Percentiles rank a stretch among this genome's conserved stretches.
Evolutionary conservation across 2,888 invertebrate genomes (phyloP).

Genomic region (Acronicta leporina): DNA sequence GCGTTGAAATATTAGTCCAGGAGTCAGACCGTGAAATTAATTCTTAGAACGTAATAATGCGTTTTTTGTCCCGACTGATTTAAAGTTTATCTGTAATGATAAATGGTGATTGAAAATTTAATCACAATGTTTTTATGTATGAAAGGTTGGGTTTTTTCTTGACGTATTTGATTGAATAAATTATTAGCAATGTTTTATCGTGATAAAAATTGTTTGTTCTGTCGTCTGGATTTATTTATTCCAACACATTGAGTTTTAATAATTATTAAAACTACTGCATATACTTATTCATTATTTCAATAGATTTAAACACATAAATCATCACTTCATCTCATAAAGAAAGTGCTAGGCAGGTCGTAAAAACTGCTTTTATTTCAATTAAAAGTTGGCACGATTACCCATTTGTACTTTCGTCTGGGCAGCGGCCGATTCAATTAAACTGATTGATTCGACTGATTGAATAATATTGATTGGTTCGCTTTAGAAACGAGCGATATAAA

Average conservation of each 20-base stretch:
- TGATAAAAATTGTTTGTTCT: neutral
- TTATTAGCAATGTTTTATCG: constrained; percentile 12
- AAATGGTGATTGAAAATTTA: constrained; percentile 30
- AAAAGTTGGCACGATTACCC: constrained; percentile 45
- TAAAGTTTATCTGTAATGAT: constrained; percentile 33
- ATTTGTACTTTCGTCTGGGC: constrained; percentile 41
- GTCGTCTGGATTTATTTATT: neutral
- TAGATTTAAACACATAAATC: neutral
- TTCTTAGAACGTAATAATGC: constrained; percentile 30
- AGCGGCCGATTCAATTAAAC: constrained; percentile 39
- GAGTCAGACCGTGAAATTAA: constrained; percentile 53
- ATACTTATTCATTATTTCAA: no score
- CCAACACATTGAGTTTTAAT: no score
- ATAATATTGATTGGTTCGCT: constrained; percentile 44
- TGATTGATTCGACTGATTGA: constrained; percentile 47
- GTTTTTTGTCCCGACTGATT: constrained; percentile 37
- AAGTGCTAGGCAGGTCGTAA: constrained; percentile 26
- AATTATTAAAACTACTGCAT: no score
- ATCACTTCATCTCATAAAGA: constrained; percentile 21
- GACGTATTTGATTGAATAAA: constrained; percentile 3
- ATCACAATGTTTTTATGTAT: constrained; percentile 20
- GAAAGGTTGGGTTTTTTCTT: constrained; percentile 13
- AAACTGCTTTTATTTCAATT: constrained; percentile 47
- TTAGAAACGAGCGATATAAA: constrained; percentile 20
- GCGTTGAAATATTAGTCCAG: constrained; percentile 43